Conservation (phyloP, 2,113 vertebrate species). For the Mirza zaza region DNA sequence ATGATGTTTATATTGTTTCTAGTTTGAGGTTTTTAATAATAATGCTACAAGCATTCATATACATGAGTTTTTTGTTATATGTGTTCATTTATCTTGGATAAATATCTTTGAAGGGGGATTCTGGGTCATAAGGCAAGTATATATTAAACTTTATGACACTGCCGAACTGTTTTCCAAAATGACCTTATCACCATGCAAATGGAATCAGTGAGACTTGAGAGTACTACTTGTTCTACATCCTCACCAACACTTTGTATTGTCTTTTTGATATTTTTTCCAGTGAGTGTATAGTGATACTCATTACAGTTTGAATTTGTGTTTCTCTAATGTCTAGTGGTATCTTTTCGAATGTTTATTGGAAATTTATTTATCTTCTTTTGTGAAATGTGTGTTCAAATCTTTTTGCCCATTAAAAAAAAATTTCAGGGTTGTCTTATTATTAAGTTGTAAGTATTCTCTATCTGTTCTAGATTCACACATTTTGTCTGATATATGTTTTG, state of each 20-base stretch:
- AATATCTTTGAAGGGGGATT: not conserved
- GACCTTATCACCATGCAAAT: not conserved
- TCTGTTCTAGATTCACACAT: not conserved
- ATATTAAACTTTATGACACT: not conserved
- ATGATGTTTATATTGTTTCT: not conserved
- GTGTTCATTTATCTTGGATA: not conserved
- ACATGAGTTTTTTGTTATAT: not conserved
- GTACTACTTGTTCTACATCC: not conserved
- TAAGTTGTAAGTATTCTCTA: not conserved
- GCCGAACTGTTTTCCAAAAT: not conserved
- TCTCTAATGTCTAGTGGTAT: not conserved
- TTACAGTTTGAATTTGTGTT: not conserved
- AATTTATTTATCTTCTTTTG: not conserved
- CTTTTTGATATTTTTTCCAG: not conserved
- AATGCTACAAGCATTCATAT: not conserved
- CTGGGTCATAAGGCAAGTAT: not conserved
- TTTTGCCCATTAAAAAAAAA: not conserved
- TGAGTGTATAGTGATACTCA: not conserved
- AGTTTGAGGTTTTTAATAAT: not conserved
- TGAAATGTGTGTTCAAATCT: not conserved
- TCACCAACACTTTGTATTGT: not conserved
- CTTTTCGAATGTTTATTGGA: not conserved
- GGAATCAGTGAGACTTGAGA: not conserved
- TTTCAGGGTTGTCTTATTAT: not conserved
- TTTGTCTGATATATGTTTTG: not conserved